These are phyloP conservation scores for Drosophila chauvacae DNA, from an alignment of 1,140 invertebrate genomes.

Conservation along the genomic window DNA sequence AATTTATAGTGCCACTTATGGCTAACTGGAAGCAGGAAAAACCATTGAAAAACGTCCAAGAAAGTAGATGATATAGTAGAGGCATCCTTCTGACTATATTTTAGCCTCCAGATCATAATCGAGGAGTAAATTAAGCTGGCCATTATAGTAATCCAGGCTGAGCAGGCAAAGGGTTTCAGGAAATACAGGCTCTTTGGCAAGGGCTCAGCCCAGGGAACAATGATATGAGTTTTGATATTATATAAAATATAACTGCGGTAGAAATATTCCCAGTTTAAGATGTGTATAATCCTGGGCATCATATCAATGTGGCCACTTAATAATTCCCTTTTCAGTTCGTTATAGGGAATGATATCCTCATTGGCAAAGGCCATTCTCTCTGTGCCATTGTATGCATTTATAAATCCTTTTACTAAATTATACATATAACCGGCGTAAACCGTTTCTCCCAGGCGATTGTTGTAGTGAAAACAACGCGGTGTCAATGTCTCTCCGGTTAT, in stretches of 20 bases:
- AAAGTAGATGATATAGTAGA: conserved; percentile 6
- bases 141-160: conserved; percentile 20
- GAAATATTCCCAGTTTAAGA: conserved; percentile 15
- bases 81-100: background rate
- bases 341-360: conserved; percentile 11
- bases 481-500: conserved; percentile 27
- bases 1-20: conserved; percentile 10
- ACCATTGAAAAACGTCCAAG: conserved; percentile 33
- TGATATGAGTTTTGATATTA: conserved; percentile 28
- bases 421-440: conserved; percentile 40
- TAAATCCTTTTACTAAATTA: conserved; percentile 24
- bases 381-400: conserved; percentile 21
- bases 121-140: conserved; percentile 11
- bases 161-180: conserved; percentile 15
- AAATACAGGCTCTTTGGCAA: conserved; percentile 38
- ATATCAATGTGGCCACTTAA: conserved; percentile 13
- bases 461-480: conserved; percentile 34
- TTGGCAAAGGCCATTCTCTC: conserved; percentile 15
- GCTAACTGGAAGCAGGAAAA: conserved; percentile 11
- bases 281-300: conserved; percentile 13
- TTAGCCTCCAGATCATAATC: conserved; percentile 20
- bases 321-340: background rate
- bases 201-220: conserved; percentile 42
- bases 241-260: conserved; percentile 31
- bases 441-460: background rate